A percentile compares a stretch with the other conserved stretches of the same genome.
phyloP scores from a whole-genome alignment of 2,888 invertebrate genomes.

The Caenorhabditis imperialis region DNA sequence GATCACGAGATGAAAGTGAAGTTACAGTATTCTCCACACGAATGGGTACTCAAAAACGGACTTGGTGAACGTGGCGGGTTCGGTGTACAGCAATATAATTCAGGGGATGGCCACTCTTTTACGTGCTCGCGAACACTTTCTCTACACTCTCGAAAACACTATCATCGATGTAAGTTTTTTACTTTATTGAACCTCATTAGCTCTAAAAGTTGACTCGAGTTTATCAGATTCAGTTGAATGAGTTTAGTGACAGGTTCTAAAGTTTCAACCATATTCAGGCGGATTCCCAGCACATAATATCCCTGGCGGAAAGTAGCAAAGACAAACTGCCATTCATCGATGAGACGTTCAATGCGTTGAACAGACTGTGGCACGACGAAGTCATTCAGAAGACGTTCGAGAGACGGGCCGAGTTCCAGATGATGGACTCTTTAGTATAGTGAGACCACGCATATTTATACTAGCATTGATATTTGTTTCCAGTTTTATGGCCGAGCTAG shows the following conservation, averaged over 20 bases:
- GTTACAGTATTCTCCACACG: conserved; percentile 59
- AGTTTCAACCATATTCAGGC: conserved; percentile 21
- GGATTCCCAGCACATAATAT: conserved; percentile 45
- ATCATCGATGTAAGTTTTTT: conserved; percentile 31
- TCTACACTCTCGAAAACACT: conserved; percentile 10
- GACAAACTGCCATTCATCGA: conserved; percentile 32
- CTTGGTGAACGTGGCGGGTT: conserved; percentile 31
- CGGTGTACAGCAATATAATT: conserved; percentile 56
- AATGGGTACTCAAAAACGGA: conserved; percentile 50
- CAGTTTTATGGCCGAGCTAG: conserved; percentile 65
- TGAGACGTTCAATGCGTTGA: conserved; percentile 23
- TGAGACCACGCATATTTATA: conserved; percentile 25
- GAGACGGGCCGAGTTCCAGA: conserved; percentile 54
- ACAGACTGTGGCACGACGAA: conserved; percentile 57
- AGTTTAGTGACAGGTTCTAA: not conserved
- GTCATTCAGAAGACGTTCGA: conserved; percentile 56
- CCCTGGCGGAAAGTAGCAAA: conserved; percentile 47
- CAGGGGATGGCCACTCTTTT: conserved; percentile 52
- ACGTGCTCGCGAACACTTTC: conserved; percentile 34
- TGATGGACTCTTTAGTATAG: conserved; percentile 57
- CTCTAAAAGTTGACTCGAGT: not conserved
- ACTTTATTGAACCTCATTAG: not conserved
- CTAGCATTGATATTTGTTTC: not conserved
- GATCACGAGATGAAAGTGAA: not conserved
- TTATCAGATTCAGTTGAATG: too few relatives aligned